These are phyloP conservation scores for Sarcophaga variegata DNA, from an alignment of 2,888 invertebrate species.

Conservation along the genomic window DNA sequence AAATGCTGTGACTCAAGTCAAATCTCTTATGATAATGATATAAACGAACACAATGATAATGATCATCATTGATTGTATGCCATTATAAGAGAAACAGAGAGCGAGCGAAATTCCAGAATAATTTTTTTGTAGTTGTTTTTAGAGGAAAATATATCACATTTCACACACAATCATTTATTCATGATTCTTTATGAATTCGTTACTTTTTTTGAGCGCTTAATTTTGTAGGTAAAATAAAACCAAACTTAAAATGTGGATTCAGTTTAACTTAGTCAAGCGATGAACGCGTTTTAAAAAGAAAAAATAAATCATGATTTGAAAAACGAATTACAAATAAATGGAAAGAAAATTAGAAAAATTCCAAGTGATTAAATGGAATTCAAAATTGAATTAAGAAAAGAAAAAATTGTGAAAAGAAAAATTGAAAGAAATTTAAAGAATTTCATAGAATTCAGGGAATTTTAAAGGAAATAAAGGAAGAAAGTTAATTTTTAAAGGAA, in stretches of 20 bases:
- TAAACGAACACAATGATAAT: constrained; percentile 16
- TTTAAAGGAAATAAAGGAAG: too few relatives aligned
- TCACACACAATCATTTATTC: constrained; percentile 41
- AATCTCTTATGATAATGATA: constrained; percentile 11
- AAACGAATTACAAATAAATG: not conserved
- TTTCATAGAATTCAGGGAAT: too few relatives aligned
- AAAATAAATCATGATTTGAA: constrained; percentile 11
- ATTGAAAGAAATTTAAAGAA: not conserved
- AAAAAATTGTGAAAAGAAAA: not conserved
- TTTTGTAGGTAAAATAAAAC: constrained; percentile 59
- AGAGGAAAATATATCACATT: constrained; percentile 60
- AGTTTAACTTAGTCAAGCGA: constrained; percentile 66
- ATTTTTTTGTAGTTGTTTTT: not conserved
- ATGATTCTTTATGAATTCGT: not conserved
- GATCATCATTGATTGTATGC: constrained; percentile 39
- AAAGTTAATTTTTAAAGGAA: too few relatives aligned
- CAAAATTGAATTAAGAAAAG: not conserved
- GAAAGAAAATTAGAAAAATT: constrained; percentile 1
- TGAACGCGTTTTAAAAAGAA: constrained; percentile 59
- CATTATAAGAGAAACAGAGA: constrained; percentile 36
- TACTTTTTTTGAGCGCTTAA: constrained; percentile 37
- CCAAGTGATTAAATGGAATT: not conserved
- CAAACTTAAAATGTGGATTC: constrained; percentile 60
- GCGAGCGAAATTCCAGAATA: not conserved
- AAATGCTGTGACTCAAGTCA: constrained; percentile 10